These are phyloP conservation scores for Ceratina australensis DNA, from an alignment of 1,140 invertebrate species.

Conservation along the genomic window DNA sequence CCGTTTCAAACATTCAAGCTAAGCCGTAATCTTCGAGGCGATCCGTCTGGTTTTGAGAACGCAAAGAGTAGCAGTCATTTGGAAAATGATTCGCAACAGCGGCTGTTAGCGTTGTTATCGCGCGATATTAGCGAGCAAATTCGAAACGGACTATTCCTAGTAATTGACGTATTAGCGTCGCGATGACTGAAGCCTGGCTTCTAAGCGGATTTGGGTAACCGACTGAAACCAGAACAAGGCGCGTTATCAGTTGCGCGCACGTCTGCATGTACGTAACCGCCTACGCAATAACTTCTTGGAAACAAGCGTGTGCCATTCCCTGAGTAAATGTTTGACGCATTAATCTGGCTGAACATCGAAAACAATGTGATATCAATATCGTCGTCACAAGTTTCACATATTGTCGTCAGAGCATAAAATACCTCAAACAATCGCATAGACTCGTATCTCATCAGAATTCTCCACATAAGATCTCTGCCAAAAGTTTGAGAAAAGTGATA, in stretches of 20 bases:
- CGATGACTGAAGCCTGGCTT: background rate
- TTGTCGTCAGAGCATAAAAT: too few relatives aligned
- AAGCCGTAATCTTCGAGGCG: background rate
- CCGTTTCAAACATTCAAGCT: background rate
- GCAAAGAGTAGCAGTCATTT: background rate
- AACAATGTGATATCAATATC: background rate
- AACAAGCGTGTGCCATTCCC: background rate
- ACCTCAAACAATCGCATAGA: too few relatives aligned
- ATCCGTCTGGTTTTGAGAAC: too few relatives aligned
- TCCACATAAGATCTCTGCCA: too few relatives aligned
- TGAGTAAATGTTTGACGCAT: background rate
- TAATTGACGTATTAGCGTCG: conserved; percentile 38
- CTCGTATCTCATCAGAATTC: too few relatives aligned
- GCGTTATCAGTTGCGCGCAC: conserved; percentile 19
- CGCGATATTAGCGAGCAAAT: conserved; percentile 22
- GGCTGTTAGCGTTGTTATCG: conserved; percentile 6
- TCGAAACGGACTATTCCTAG: conserved; percentile 16
- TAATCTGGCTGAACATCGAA: background rate
- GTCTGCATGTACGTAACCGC: background rate
- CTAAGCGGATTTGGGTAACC: conserved; percentile 40
- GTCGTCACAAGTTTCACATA: background rate
- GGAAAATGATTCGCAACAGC: background rate
- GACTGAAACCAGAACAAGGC: conserved; percentile 29
- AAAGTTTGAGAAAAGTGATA: too few relatives aligned
- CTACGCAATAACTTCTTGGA: background rate